These are phyloP conservation scores for Anthopleura xanthogrammica DNA, from an alignment of 92 coral and sea anemone species.

Conservation along the genomic window DNA sequence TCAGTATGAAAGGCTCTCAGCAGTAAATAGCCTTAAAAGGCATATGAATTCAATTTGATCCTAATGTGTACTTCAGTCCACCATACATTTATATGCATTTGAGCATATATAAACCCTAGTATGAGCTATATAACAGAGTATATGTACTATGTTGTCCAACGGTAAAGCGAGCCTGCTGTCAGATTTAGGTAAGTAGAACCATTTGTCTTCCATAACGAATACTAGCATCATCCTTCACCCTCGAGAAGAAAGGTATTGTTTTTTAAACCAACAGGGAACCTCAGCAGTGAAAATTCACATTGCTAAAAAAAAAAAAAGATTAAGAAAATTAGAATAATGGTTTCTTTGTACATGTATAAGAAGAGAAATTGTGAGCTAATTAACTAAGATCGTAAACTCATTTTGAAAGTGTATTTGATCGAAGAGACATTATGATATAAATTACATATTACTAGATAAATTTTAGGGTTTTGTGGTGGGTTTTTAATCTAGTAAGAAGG, in stretches of 20 bases:
- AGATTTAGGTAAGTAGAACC: background rate
- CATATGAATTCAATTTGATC: background rate
- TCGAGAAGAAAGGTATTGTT: background rate
- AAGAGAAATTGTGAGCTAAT: background rate
- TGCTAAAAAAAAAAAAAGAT: background rate
- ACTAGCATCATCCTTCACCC: background rate
- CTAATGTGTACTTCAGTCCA: background rate
- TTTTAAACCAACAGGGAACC: background rate
- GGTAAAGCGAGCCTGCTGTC: background rate
- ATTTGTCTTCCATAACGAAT: background rate
- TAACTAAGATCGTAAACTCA: background rate
- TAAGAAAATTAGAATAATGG: background rate
- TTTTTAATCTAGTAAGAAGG: background rate
- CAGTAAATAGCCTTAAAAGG: background rate
- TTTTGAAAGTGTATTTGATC: background rate
- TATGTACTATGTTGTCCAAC: background rate
- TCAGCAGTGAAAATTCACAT: background rate
- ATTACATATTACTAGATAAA: background rate
- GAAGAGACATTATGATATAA: background rate
- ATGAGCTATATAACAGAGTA: background rate
- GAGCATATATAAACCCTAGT: background rate
- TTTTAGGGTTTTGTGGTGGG: slow-evolving; percentile 1
- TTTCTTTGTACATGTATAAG: background rate
- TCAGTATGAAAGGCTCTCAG: background rate
- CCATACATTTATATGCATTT: background rate